Evolutionary conservation across 2,797 vertebrate genomes (phyloP), one percentile per base, ranked within the genome.

Genomic region (Masticophis lateralis): DNA sequence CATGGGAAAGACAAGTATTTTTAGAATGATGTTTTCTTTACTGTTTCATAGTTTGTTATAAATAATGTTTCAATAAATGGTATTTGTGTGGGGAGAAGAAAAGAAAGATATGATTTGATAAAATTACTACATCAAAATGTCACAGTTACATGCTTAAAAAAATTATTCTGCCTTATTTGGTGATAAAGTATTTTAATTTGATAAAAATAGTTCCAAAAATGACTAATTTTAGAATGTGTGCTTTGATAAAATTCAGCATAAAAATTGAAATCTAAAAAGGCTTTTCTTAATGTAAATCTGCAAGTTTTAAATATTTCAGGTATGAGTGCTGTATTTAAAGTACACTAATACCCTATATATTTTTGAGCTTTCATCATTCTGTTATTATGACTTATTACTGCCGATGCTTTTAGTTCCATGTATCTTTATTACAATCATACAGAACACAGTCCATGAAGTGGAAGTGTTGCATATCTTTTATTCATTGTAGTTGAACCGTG

Each of bases 101-200:
- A 97, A 97, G 95, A 97, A 97, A 97, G 96, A 96, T 95, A 97
- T 97, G 97, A 97, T 97, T 97, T 97, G 92, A 97, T 97, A 97
- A 97, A 98, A 97, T 97, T 97, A 97, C 97, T 97, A 94, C 94
- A 96, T 97, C 97, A 97, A 97, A 97, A 97, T 98, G 96, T 97
- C 97, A 97, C 96, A 92, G 28, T 96, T 97, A 97, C 83, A 66
- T 94, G 94, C 95, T 97, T 97, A 97, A 97, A 98, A 97, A 95
- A 93, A 93, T 97, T 97, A 94, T 95, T 94, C 96, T 97, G 86
- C 95, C 97, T 96, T 97, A 95, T 97, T 97, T 97, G 97, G 96
- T 97, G 95, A 96, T 97, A 97, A 97, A 97, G 96, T 95, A 98
- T 98, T 96, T 97, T 97, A 97, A 97, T 97, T 97, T 97, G 96